Conservation (phyloP, 2,113 vertebrate genomes). For the Phalacrocorax carbo region DNA sequence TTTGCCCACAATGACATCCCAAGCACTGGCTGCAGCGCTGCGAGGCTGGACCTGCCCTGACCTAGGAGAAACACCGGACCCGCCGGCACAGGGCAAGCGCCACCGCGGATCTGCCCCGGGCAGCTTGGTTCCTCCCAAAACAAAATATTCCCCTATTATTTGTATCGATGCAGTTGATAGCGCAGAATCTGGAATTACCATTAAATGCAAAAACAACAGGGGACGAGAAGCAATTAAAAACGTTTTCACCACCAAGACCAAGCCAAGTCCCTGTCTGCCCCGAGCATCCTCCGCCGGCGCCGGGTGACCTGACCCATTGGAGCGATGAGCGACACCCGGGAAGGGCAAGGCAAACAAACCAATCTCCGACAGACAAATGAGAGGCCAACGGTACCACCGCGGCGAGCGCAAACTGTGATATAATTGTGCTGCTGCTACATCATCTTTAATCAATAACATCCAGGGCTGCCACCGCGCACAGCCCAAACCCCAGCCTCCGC, state of each 20-base stretch:
- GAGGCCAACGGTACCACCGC: constrained; percentile 29
- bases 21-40: fast-evolving
- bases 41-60: background rate
- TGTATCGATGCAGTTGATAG: background rate
- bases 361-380: constrained; percentile 47
- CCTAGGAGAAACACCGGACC: background rate
- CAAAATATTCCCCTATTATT: background rate
- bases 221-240: background rate
- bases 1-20: fast-evolving
- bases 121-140: background rate
- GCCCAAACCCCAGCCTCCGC: constrained; percentile 69
- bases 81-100: background rate
- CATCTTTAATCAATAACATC: constrained; percentile 77
- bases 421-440: constrained; percentile 73
- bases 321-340: background rate
- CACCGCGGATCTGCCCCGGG: background rate
- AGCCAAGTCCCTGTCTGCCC: fast-evolving
- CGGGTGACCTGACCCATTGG: background rate
- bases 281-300: fast-evolving
- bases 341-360: constrained; percentile 29
- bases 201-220: fast-evolving
- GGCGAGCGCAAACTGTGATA: constrained; percentile 54
- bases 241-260: background rate
- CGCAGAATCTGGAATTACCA: background rate
- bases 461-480: constrained; percentile 38